Evolutionary conservation across 2,113 vertebrate species (phyloP), one percentile per base, ranked within the genome.

Genomic region (Toxotes chatareus): DNA sequence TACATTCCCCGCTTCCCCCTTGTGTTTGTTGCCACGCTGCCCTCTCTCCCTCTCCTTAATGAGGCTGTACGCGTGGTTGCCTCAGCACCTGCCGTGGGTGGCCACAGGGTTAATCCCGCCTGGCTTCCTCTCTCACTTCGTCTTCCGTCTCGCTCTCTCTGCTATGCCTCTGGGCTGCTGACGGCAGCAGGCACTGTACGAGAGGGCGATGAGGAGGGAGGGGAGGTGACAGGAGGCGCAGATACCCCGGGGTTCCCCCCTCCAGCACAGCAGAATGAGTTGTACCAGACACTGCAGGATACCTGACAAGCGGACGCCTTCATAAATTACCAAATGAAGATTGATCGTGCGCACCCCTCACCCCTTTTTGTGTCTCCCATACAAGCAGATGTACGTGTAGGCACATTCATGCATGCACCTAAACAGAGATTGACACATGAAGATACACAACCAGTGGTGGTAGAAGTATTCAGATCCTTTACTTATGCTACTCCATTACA

Each of bases 321-420:
- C 93, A 93, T 93, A 94, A 94, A 94, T 94, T 93, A 92, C 93
- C 91, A 91, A 94, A 95, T 94, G 95, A 94, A 95, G 95, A 95
- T 95, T 95, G 95, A 95, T 95, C 84, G 88, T 46, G 68, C 84
- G 4, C 84, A 64, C 86, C 78, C 73, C 64, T 83, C 86, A 83
- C 87, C 89, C 86, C 83, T 84, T 86, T 92, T 87, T 86, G 89
- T 83, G 85, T 82, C 83, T 14, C 56, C 56, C 84, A 62, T 79
- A 46, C 84, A 57, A 49, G 69, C 86, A 74, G 80, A 84, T 44
- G 57, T 12, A 42, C n/a, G 40, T 53, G 47, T 21, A 61, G 73
- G 66, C 11, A 47, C 73, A 23, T 23, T 46, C 59, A n/a, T 17
- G 31, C 82, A 46, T 10, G 27, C 63, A 32, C 21, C 34, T 79